Evolutionary conservation across 1,140 invertebrate genomes (phyloP), one percentile per base, ranked within the genome.

Genomic region (Arion vulgaris): DNA sequence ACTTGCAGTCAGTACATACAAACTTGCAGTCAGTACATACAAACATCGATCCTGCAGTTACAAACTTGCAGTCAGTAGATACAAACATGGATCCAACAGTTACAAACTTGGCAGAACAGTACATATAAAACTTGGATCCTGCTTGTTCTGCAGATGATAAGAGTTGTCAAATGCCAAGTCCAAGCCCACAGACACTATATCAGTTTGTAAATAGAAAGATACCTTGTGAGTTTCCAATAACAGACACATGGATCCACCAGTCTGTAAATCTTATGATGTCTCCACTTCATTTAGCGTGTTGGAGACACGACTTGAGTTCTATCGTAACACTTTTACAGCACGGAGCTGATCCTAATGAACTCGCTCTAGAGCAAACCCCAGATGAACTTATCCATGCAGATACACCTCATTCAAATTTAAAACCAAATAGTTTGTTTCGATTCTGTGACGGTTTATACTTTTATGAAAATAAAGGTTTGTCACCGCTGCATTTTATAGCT

Each of bases 241-340:
- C 73, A 49, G 83, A 84, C 45, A 72, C 77, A 36, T 84, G 83
- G 83, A 77, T 84, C 32, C 79, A 79, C 15, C 71, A 73, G 45
- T 84, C 62, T 32, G 72, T 80, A 38, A 39, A 81, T 39, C 53
- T 84, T 7, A 51, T 26, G 32, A 13, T 76, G 26, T 53, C 72
- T 19, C 83, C 83, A 28, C 62, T 84, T 5, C 83, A 84, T 66
- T 62, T 84, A 32, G 72, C 83, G 32, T 84, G 83, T 72, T 84
- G 83, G 83, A 79, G 78, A 28, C 79, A 62, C 45, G 83, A 84
- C 72, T 38, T 62, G 38, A 39, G 5, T 39, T 68, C 73, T 53
- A 84, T 84, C 73, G 7, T n/a, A 15, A 26, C 71, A 5, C 73
- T 84, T 0, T 38, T 84, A n/a, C 23, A 45, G 23, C 83, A 80